Evolutionary conservation across 2,888 invertebrate species (phyloP), one percentile per base, ranked within the genome.

Genomic region (Xestia ashworthii): DNA sequence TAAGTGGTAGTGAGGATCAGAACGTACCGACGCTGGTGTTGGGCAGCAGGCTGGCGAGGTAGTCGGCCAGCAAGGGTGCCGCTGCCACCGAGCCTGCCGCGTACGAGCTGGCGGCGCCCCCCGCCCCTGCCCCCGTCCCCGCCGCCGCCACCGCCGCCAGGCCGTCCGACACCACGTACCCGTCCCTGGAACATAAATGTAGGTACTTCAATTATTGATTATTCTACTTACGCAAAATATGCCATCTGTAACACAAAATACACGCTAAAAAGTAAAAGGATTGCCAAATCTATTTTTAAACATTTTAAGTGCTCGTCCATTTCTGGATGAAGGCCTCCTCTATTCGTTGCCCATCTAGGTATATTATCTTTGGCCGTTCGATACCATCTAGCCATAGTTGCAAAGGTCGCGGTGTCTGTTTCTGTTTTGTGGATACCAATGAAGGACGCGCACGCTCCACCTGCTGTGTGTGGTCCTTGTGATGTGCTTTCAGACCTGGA

Each of bases 41-140:
- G 71, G 91, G 91, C 75, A 97, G 97, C 80, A 98, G 93, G 14
- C 93, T 89, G 80, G 97, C 91, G 46, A 98, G 95, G 86, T 97
- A 97, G 60, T 92, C 92, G 16, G 97, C 97, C 66, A 98, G 95
- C 38, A 89, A 89, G 12, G 97, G 95, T 74, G 97, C 94, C 44
- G 92, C 92, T 66, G 97, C 89, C 74, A 91, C 92, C 80, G 96
- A 93, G 38, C 97, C 97, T 12, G 96, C 94, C 53, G 96, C 65
- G 85, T 82, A 93, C 11, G 48, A 0, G 3, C 22, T 91, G 9
- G 14, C 16, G 41, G 8, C 32, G 32, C 46, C 14, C 5, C 12
- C 53, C 14, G 46, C 65, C 64, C 46, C 44, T 5, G 22, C 74
- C 62, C 70, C 22, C 58, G 22, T 73, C 60, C 70, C 22, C 58